Base-by-base conservation (phyloP, 2,113 vertebrate species). In the Lampris megalopsis region DNA sequence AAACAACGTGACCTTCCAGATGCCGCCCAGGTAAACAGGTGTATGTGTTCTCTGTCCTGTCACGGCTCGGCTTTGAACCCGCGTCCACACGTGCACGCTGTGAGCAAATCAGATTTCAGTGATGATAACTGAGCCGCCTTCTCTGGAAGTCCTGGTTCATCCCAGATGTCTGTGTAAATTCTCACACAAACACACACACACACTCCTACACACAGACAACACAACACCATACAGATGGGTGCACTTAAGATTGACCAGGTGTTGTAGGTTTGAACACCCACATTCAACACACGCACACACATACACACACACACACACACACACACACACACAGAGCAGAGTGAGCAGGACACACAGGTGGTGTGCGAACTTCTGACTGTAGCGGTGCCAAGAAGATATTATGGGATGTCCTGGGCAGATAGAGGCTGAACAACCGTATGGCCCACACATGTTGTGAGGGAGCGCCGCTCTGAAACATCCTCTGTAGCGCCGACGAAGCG, bases 391-490 rank as follows among this genome's bases (percentile, higher is more conserved):
- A 75, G 71, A 86, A 62, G 62, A 59, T 67, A 74, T 65, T 65
- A 74, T 66, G 62, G 62, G 62, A 79, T 57, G 78, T 82, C 86
- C 80, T 73, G 49, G 52, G 64, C 48, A 49, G 24, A 7, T 2
- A 11, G 47, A 68, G 38, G 40, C 67, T 7, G 49, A 42, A 63
- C 54, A 43, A 62, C 43, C 66, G 73, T 52, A 80, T 70, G 86
- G 83, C 68, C 85, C 83, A 84, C 90, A 92, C 83, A 73, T 90
- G 91, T 53, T 75, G 82, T 47, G 41, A 3, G n/a, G 82, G 83
- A 83, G 3, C n/a, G 47, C 41, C 10, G 24, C 66, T 9, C 35
- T 45, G 10, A 63, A 59, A 74, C 66, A 40, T 71, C 72, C 53
- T 72, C 69, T 68, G 54, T 62, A 54, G 59, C 68, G 61, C 80